A percentile compares a stretch with the other conserved stretches of the same genome.
Conservation (phyloP, 2,888 invertebrate genomes). For the Teinopalpus imperialis region DNA sequence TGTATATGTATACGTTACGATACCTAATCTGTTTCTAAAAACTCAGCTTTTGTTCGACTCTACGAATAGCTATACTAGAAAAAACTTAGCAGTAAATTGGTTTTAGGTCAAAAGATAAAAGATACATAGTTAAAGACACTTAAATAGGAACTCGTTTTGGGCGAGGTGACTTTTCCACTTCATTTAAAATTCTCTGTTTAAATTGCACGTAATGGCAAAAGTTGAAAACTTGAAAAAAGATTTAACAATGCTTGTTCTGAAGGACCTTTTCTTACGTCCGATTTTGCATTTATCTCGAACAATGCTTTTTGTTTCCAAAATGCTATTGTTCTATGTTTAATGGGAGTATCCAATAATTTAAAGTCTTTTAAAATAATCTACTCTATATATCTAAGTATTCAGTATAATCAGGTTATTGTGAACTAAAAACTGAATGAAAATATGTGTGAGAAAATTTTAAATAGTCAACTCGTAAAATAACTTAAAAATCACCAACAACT, state of each 20-base stretch:
- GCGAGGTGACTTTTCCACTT: slow-evolving; percentile 67
- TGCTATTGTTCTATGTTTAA: slow-evolving; percentile 23
- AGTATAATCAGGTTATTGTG: too few relatives aligned
- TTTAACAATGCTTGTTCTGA: slow-evolving; percentile 79
- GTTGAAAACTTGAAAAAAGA: slow-evolving; percentile 72
- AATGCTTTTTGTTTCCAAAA: slow-evolving; percentile 41
- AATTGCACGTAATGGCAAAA: slow-evolving; percentile 76
- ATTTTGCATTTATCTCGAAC: slow-evolving; percentile 57
- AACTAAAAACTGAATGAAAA: too few relatives aligned
- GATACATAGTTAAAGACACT: neutral
- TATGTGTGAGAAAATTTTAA: too few relatives aligned
- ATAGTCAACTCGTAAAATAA: too few relatives aligned
- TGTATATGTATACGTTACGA: too few relatives aligned
- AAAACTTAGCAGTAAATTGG: too few relatives aligned
- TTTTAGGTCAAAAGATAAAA: too few relatives aligned
- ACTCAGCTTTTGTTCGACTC: too few relatives aligned
- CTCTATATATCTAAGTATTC: too few relatives aligned
- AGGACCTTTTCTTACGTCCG: slow-evolving; percentile 56
- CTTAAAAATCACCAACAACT: too few relatives aligned
- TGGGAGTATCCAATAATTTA: slow-evolving; percentile 4
- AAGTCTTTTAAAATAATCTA: neutral
- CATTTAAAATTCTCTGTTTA: slow-evolving; percentile 78
- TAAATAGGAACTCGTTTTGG: slow-evolving; percentile 9
- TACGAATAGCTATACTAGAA: too few relatives aligned
- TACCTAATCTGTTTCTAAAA: too few relatives aligned